Evolutionary conservation across 2,797 vertebrate genomes (phyloP).

Genomic region (Rhinichthys osculus): DNA sequence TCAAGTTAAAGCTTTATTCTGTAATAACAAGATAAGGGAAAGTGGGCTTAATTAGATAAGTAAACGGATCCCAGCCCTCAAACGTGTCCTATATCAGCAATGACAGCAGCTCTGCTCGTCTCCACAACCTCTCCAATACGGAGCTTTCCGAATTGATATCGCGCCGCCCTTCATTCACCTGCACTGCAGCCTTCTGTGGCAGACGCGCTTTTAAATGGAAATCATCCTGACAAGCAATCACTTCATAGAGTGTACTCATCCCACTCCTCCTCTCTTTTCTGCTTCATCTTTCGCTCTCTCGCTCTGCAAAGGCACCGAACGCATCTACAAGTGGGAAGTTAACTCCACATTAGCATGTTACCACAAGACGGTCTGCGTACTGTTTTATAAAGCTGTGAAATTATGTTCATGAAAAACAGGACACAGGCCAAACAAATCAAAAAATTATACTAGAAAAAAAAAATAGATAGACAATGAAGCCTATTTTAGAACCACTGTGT

Average conservation of each 20-base stretch:
- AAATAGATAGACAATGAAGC: no score
- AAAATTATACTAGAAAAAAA: not conserved
- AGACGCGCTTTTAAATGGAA: conserved; percentile 78
- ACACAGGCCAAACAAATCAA: not conserved
- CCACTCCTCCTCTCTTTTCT: conserved; percentile 38
- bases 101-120: conserved; percentile 40
- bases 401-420: conserved; percentile 5
- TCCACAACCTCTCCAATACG: conserved; percentile 24
- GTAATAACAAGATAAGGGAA: conserved; percentile 46
- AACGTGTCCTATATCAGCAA: conserved; percentile 36
- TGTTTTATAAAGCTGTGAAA: not conserved
- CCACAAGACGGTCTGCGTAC: not conserved
- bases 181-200: conserved; percentile 64
- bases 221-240: conserved; percentile 75
- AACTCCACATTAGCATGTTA: conserved; percentile 21
- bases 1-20: conserved; percentile 43
- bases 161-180: conserved; percentile 50
- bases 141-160: conserved; percentile 36
- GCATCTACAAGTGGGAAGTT: conserved; percentile 36
- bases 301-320: conserved; percentile 41
- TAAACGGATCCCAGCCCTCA: conserved; percentile 47
- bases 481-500: not conserved
- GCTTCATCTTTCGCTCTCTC: conserved; percentile 39
- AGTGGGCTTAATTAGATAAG: conserved; percentile 55
- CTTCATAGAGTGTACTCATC: conserved; percentile 72